Evolutionary conservation across 1,140 invertebrate species (phyloP).

Genomic region (Apis florea): DNA sequence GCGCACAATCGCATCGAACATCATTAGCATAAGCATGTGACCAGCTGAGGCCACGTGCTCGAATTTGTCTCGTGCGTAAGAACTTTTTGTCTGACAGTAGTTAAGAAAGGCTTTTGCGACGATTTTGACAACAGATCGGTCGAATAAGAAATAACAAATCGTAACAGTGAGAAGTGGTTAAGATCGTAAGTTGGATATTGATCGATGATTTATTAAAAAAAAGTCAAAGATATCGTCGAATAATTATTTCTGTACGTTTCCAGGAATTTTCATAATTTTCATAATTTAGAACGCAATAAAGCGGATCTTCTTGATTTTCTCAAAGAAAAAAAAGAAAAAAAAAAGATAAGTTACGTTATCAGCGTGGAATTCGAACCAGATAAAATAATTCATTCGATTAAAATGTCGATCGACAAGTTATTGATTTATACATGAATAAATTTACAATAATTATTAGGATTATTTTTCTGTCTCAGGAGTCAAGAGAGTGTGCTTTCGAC

Average conservation of each 20-base stretch:
- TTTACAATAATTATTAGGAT: not conserved
- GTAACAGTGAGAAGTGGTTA: not conserved
- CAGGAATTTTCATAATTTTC: not conserved
- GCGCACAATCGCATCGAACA: slow-evolving; percentile 45
- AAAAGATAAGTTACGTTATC: slow-evolving; percentile 21
- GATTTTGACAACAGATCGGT: not conserved
- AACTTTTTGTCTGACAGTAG: not conserved
- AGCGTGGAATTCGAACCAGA: not conserved
- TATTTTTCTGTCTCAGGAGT: slow-evolving; percentile 41
- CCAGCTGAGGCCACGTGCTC: slow-evolving; percentile 50
- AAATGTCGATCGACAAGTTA: not conserved
- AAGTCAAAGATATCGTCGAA: not conserved
- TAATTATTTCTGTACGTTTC: not conserved
- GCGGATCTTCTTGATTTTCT: too few species aligned
- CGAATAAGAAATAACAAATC: too few species aligned
- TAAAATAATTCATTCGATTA: not conserved
- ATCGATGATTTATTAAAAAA: not conserved
- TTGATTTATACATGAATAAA: not conserved
- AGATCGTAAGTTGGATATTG: too few species aligned
- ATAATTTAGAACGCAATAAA: slow-evolving; percentile 17
- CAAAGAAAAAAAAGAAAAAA: not conserved
- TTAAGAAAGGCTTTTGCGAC: not conserved
- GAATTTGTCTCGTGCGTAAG: not conserved
- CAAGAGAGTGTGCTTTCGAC: slow-evolving; percentile 51
- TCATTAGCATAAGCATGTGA: slow-evolving; percentile 69